Base-by-base conservation (phyloP, 2,113 vertebrate genomes). In the Eudyptes chrysolophus region DNA sequence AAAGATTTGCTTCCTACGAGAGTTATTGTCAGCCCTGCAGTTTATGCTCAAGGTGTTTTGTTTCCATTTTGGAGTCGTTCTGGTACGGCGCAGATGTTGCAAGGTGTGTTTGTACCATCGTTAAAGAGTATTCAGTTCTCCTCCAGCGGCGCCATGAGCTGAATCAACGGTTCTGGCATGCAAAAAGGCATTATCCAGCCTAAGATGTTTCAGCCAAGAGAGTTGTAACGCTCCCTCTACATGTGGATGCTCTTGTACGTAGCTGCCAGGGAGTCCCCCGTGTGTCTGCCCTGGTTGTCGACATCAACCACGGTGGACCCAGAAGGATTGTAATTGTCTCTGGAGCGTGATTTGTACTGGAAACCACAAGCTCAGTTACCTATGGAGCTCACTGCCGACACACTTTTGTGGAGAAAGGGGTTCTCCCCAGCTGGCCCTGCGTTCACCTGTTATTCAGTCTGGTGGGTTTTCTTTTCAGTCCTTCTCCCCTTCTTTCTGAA, bases 161-260 rank as follows among this genome's bases (percentile, higher is more conserved):
- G 60, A 66, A 40, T 4, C 1, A 0, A 27, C 0, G 11, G 46
- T 34, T 69, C 20, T 57, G 55, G 18, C 13, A 2, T 8, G 16
- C 14, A 84, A 75, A 93, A 78, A 58, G 25, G 18, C 55, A 26
- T 66, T 62, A 62, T 46, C 21, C 71, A 29, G 20, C 49, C 68
- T 49, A 40, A 89, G 49, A 52, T 42, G 25, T 69, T 74, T 44
- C 69, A 77, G 30, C 38, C 6, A 9, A 46, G 19, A 78, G 30
- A 49, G 32, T 1, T 52, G 54, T 65, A 65, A 65, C 0, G 0
- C 19, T 77, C 54, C 19, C 52, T 9, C 55, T 49, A 0, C 22
- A 2, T 17, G 19, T 10, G 11, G 29, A 30, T 38, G 42, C n/a
- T 71, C 25, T 62, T 9, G 5, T 38, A 29, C 0, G 0, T 0